Evolutionary conservation across 2,888 invertebrate genomes (phyloP).

Genomic region (Caenorhabditis imperialis): DNA sequence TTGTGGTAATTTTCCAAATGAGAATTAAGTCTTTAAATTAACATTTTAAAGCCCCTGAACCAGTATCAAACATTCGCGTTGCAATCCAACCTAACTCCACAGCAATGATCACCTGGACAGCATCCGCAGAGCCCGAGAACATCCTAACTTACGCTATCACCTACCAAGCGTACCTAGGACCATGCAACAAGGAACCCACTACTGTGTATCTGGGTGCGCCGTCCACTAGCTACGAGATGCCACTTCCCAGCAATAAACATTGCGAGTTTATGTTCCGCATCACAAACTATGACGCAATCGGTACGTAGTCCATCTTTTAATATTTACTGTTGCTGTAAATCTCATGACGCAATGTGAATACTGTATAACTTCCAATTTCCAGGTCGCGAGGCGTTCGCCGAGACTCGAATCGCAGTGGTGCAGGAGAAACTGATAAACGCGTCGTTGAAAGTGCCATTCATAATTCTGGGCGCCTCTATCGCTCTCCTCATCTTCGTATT

Average conservation of each 20-base stretch:
- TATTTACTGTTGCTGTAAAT: constrained; percentile 49
- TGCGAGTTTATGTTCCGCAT: constrained; percentile 73
- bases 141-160: constrained; percentile 72
- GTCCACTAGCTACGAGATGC: constrained; percentile 59
- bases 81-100: constrained; percentile 65
- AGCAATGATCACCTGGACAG: constrained; percentile 67
- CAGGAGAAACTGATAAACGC: constrained; percentile 18
- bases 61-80: constrained; percentile 69
- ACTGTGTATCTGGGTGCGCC: constrained; percentile 65
- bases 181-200: constrained; percentile 60
- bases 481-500: constrained; percentile 25
- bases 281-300: constrained; percentile 71
- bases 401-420: constrained; percentile 49
- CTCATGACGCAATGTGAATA: constrained; percentile 28
- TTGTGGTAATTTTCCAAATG: constrained; percentile 63
- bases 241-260: constrained; percentile 54
- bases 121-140: constrained; percentile 65
- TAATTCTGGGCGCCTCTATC: constrained; percentile 27
- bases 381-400: constrained; percentile 61
- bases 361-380: constrained; percentile 27
- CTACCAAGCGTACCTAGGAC: constrained; percentile 52
- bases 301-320: constrained; percentile 36
- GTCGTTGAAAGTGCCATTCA: constrained; percentile 29
- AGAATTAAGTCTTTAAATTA: neutral
- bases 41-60: constrained; percentile 71